Evolutionary conservation across 2,797 vertebrate species (phyloP).

Genomic region (Okamejei kenojei): DNA sequence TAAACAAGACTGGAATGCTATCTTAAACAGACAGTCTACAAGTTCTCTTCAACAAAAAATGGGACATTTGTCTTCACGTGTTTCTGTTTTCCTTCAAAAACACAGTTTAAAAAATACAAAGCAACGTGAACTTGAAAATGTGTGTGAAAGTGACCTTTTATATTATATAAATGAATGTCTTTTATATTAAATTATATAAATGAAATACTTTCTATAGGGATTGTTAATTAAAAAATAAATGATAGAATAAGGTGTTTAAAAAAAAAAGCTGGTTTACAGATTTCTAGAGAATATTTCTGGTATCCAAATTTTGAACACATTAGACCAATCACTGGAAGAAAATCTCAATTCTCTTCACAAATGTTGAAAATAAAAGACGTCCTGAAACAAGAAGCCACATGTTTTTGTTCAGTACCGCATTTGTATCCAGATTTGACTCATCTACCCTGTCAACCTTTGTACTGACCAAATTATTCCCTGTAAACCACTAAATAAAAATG

Average conservation of each 20-base stretch:
- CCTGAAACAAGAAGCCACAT: not conserved
- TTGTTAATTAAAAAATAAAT: not conserved
- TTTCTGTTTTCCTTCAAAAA: slow-evolving; percentile 14
- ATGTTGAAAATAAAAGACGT: not conserved
- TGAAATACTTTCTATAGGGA: not conserved
- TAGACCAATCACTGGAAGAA: not conserved
- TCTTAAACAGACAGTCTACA: not conserved
- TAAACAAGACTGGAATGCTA: not conserved
- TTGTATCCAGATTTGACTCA: too few relatives aligned
- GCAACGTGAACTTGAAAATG: not conserved
- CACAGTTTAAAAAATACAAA: not conserved
- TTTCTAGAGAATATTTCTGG: not conserved
- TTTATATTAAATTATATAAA: not conserved
- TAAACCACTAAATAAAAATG: not conserved
- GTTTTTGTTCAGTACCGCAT: not conserved
- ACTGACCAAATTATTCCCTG: not conserved
- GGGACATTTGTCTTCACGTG: not conserved
- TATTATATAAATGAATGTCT: not conserved
- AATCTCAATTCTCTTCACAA: not conserved
- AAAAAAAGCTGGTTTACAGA: not conserved
- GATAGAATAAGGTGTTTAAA: not conserved
- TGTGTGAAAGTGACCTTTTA: not conserved
- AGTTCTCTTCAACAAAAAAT: slow-evolving; percentile 21
- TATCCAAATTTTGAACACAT: not conserved
- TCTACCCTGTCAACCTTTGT: not conserved